Evolutionary conservation across 2,797 vertebrate genomes (phyloP), one percentile per base, ranked within the genome.

Genomic region (Chelmon rostratus): DNA sequence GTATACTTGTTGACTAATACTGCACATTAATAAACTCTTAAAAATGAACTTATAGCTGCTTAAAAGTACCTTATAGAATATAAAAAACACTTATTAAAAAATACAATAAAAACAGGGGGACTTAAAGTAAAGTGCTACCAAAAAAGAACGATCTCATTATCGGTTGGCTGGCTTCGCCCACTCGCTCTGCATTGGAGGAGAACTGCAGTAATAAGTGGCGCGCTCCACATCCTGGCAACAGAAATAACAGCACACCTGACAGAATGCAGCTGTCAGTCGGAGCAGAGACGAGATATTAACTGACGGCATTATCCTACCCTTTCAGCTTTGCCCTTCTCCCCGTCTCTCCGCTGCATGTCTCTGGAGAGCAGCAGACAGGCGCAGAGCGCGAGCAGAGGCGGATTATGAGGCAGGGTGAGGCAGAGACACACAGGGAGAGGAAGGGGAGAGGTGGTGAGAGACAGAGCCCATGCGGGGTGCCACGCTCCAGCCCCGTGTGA

Each of bases 211-310:
- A 81, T 65, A 68, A 81, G 76, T 10, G 35, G 21, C 21, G 33
- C 6, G 66, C 68, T 81, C 64, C 42, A 25, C 40, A 72, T 73
- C 73, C 71, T 62, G 23, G 8, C 47, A 53, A 54, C 82, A 67
- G 73, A 87, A 88, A 83, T 52, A 89, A 79, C 81, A 75, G 80
- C 86, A 63, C 82, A 87, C 85, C 85, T 89, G 84, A 84, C 71
- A 82, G 73, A 89, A 83, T 62, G 70, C 84, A 86, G 85, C 86
- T 89, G 89, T 87, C 86, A 85, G 71, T 86, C 23, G 19, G 37
- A 71, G 65, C 8, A 0, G 28, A 90, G 72, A 78, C 58, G 8
- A 77, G 73, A 86, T 67, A 74, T 86, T 73, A 85, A 81, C 80
- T 86, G 86, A 90, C 68, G 78, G 73, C 81, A 57, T 87, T 64